Evolutionary conservation across 1,140 invertebrate genomes (phyloP), one percentile per base, ranked within the genome.

Genomic region (Globodera ellingtonae): DNA sequence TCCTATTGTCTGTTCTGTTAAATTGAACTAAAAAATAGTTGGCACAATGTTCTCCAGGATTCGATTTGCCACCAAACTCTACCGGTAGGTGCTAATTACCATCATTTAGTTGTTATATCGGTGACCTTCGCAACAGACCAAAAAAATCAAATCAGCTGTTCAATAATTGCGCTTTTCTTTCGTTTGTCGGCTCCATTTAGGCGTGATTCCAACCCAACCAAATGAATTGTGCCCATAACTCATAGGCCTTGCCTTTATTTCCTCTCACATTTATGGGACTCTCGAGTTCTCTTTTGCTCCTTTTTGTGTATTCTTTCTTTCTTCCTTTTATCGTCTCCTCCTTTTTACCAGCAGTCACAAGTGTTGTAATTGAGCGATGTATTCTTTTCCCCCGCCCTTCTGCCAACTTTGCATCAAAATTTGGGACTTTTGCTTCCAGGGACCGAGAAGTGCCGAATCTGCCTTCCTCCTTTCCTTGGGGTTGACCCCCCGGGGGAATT

Each of bases 11-110:
- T 71, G 50, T 74, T 62, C n/a, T 24, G 8, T 76, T 0, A 35
- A n/a, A 73, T 52, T 72, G 71, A 50, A 15, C 6, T 6, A 15
- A 74, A 5, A 9, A 74, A 74, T 9, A 48, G 6, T 35, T 44
- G 24, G 13, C 78, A 21, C 72, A 65, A 83, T 83, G 82, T 86
- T 83, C 62, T 44, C 82, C 35, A 85, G 86, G 80, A 84, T 79
- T 24, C 52, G 70, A 15, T 83, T 83, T 69, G 82, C 82, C 15
- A 76, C 84, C 48, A 85, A 84, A 69, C 75, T 83, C 47, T 83
- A 83, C 62, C 82, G 82, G 82, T 83, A 79, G 18, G 82, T 83
- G 35, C 24, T 18, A 59, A 47, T 75, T 48, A 70, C 35, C 35
- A 15, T 15, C n/a, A 81, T 47, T 59, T 80, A 69, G 62, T 80